Evolutionary conservation across 2,888 invertebrate species (phyloP).

Genomic region (Phanerotoma sp.): DNA sequence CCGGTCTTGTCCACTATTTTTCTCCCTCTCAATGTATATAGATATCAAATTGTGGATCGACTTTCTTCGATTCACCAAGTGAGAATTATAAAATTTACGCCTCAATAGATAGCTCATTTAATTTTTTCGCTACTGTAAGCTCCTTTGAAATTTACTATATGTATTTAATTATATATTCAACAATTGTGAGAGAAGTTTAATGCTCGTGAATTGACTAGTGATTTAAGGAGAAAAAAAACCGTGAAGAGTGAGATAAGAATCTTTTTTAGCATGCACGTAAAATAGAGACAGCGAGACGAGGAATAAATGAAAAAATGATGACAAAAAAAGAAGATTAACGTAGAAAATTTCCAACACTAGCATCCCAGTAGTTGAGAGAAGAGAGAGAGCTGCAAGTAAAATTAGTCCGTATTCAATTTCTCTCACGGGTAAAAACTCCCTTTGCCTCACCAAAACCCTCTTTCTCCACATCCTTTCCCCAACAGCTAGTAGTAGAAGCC

Average conservation of each 20-base stretch:
- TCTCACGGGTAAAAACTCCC: conserved; percentile 44
- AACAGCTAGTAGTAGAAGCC: not conserved
- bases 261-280: not conserved
- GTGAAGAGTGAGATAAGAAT: not conserved
- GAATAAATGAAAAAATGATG: conserved; percentile 25
- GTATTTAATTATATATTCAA: no score
- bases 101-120: no score
- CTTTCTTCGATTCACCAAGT: no score
- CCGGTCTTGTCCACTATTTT: not conserved
- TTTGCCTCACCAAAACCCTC: conserved; percentile 9
- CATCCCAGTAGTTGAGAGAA: conserved; percentile 37
- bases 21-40: no score
- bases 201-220: no score
- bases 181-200: no score
- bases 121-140: no score
- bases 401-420: conserved; percentile 58
- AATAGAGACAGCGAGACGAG: conserved; percentile 2
- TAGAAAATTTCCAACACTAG: conserved; percentile 26
- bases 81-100: no score
- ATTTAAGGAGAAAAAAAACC: no score
- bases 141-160: no score
- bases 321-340: not conserved
- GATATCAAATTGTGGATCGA: no score
- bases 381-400: conserved; percentile 45
- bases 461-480: conserved; percentile 2